phyloP scores from a whole-genome alignment of 2,888 invertebrate species.

The Perizoma flavofasciatum region DNA sequence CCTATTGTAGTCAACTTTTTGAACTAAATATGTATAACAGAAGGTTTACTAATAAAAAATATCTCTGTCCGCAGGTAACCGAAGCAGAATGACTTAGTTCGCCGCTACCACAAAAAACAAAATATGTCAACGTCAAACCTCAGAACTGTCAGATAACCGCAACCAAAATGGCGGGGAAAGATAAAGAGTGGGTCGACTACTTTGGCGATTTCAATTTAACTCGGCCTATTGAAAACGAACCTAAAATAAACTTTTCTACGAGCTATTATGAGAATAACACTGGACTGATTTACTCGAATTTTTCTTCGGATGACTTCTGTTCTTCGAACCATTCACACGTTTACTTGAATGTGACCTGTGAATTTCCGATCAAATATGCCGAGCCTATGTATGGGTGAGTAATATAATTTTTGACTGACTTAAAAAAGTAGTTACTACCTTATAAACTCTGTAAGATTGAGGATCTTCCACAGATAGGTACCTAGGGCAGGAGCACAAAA shows the following conservation, averaged over 20 bases:
- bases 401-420: too few relatives aligned
- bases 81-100: constrained; percentile 31
- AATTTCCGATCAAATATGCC: constrained; percentile 86
- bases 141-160: constrained; percentile 52
- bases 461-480: too few relatives aligned
- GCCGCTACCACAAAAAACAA: constrained; percentile 29
- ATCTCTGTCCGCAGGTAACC: constrained; percentile 37
- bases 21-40: too few relatives aligned
- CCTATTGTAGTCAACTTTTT: too few relatives aligned
- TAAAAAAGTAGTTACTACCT: too few relatives aligned
- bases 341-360: constrained; percentile 86
- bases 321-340: constrained; percentile 70
- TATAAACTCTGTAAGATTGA: too few relatives aligned
- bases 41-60: constrained; percentile 4
- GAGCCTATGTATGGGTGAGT: constrained; percentile 87
- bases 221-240: constrained; percentile 31
- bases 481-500: too few relatives aligned
- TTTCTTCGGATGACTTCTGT: constrained; percentile 70
- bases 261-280: constrained; percentile 61
- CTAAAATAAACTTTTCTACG: constrained; percentile 46
- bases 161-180: constrained; percentile 63
- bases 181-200: constrained; percentile 64
- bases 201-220: constrained; percentile 54
- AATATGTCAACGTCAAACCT: constrained; percentile 44
- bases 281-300: constrained; percentile 60